Percentiles rank a stretch among this genome's conserved stretches.
Evolutionary conservation across 2,888 invertebrate genomes (phyloP).

Genomic region (Eurois occulta): DNA sequence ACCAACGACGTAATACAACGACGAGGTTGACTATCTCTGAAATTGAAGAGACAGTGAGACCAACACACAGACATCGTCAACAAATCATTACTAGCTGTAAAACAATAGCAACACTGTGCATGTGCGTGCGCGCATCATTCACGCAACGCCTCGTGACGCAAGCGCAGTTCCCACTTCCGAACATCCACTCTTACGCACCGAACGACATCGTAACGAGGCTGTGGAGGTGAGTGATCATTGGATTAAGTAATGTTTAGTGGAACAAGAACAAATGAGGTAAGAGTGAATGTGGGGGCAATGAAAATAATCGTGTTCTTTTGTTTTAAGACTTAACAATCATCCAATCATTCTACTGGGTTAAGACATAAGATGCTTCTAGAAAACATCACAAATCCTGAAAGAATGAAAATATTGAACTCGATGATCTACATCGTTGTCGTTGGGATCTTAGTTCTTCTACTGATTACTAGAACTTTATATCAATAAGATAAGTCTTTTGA

Average conservation of each 20-base stretch:
- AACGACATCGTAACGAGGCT: constrained; percentile 45
- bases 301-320: neutral
- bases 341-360: too few relatives aligned
- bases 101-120: constrained; percentile 7
- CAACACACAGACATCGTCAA: neutral
- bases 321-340: too few relatives aligned
- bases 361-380: too few relatives aligned
- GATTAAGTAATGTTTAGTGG: constrained; percentile 8
- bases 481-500: too few relatives aligned
- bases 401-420: too few relatives aligned
- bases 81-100: constrained; percentile 22
- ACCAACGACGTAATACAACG: neutral
- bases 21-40: neutral
- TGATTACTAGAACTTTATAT: too few relatives aligned
- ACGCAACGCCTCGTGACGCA: constrained; percentile 64
- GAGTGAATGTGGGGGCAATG: neutral
- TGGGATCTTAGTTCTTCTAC: too few relatives aligned
- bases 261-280: constrained; percentile 21
- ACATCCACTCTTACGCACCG: constrained; percentile 38
- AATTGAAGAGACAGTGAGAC: neutral
- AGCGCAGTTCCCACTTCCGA: constrained; percentile 65
- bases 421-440: too few relatives aligned
- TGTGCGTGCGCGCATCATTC: constrained; percentile 49
- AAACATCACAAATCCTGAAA: too few relatives aligned
- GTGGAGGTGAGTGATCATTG: neutral